Base-by-base conservation (phyloP, 2,113 vertebrate species). In the Platycercus adscitus region DNA sequence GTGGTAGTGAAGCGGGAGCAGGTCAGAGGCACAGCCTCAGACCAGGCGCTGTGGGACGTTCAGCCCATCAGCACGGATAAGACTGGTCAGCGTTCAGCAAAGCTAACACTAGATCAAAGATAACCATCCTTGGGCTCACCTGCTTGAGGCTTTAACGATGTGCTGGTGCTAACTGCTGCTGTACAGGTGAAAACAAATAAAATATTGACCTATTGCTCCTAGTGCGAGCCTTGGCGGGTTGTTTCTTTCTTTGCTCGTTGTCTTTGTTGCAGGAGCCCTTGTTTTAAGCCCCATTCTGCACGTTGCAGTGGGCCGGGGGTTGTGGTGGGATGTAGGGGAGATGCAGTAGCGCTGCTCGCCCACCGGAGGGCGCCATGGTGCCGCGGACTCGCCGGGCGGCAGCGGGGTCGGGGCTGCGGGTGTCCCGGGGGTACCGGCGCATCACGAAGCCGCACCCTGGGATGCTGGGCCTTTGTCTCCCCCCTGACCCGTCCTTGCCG, bases 1-100 rank as follows among this genome's bases (percentile, higher is more conserved):
- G 26, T 2, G 2, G 19, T 1, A 3, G 1, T 10, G 3, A n/a
- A 7, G 4, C 1, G 5, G 79, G 65, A 41, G 1, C 1, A 4
- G 41, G 44, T 28, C 69, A 39, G 60, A 17, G 58, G 39, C 46
- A 14, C 31, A 1, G 2, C 3, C 25, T 41, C 28, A 1, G 14
- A 10, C 11, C 3, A 10, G 72, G 58, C 10, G 4, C 31, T 3
- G 1, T 3, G 5, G 55, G 50, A 24, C 10, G 2, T 2, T 71
- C 0, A 4, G 15, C 35, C 35, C 18, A 18, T 18, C 35, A 13
- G 4, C 35, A 5, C 1, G 1, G 12, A 1, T 1, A 13, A 23
- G 21, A 17, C 61, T 26, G 31, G 10, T 29, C 28, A 3, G 58
- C n/a, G 0, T 13, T 19, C 3, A 10, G 80, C 56, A 26, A 49